Conservation (phyloP, 2,113 vertebrate species). For the Tauraco erythrolophus region DNA sequence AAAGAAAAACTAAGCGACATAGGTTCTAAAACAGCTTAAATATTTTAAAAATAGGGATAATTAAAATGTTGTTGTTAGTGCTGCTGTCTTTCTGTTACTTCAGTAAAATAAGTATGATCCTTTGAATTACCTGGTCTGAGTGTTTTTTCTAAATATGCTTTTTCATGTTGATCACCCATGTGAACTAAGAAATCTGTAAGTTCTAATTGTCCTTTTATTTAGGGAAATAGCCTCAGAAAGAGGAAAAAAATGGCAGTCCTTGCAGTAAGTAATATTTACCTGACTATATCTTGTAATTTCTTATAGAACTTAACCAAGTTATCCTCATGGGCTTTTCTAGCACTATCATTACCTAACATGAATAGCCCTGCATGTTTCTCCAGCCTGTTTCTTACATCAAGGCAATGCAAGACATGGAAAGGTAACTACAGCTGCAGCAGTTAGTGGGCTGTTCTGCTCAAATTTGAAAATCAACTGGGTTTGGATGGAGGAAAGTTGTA, state of each 20-base stretch:
- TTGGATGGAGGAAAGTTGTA: background rate
- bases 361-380: background rate
- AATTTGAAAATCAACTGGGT: background rate
- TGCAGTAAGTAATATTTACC: background rate
- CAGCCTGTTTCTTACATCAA: background rate
- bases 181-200: background rate
- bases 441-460: background rate
- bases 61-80: background rate
- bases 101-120: background rate
- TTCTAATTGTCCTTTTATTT: background rate
- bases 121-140: background rate
- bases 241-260: accelerated
- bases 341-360: background rate
- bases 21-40: background rate
- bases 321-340: background rate
- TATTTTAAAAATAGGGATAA: background rate
- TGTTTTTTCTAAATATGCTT: background rate
- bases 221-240: background rate
- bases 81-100: background rate
- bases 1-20: background rate
- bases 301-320: background rate
- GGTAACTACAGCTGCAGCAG: background rate
- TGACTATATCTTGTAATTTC: background rate
- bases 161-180: background rate
- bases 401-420: background rate